Evolutionary conservation across 2,797 vertebrate genomes (phyloP).

Genomic region (Urocyon cinereoargenteus): DNA sequence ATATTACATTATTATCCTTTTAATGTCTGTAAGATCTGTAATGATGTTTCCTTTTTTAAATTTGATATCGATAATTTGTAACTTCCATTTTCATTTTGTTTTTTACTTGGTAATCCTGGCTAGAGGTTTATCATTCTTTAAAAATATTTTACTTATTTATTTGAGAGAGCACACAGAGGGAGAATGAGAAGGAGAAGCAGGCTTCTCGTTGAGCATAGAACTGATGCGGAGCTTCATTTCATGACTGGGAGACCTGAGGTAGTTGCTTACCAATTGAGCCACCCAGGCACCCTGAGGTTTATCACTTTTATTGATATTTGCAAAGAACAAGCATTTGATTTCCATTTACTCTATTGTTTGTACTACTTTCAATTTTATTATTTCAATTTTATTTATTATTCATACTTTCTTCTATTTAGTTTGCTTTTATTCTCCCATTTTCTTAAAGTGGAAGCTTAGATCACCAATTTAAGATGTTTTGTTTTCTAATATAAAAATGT

Average conservation of each 20-base stretch:
- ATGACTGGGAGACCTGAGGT: too few species aligned
- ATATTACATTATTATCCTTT: not conserved
- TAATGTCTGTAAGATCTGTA: not conserved
- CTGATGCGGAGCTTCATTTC: too few species aligned
- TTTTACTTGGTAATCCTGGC: not conserved
- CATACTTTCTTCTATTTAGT: not conserved
- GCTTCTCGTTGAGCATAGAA: too few species aligned
- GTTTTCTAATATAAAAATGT: not conserved
- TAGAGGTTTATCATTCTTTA: not conserved
- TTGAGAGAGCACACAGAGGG: too few species aligned
- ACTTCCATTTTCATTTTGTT: not conserved
- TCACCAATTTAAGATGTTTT: not conserved
- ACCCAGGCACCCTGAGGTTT: not conserved
- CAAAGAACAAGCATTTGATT: not conserved
- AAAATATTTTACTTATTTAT: too few species aligned
- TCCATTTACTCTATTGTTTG: not conserved
- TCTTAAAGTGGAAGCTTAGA: slow-evolving; percentile 41
- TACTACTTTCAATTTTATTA: not conserved
- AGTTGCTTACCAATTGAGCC: too few species aligned
- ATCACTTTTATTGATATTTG: not conserved
- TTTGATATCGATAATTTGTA: not conserved
- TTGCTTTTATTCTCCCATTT: not conserved
- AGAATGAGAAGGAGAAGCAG: too few species aligned
- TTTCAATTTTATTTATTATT: slow-evolving; percentile 9
- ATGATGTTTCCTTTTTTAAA: not conserved